Base-by-base conservation (phyloP, 1,140 invertebrate species). In the Yoshiicerus persimilis region DNA sequence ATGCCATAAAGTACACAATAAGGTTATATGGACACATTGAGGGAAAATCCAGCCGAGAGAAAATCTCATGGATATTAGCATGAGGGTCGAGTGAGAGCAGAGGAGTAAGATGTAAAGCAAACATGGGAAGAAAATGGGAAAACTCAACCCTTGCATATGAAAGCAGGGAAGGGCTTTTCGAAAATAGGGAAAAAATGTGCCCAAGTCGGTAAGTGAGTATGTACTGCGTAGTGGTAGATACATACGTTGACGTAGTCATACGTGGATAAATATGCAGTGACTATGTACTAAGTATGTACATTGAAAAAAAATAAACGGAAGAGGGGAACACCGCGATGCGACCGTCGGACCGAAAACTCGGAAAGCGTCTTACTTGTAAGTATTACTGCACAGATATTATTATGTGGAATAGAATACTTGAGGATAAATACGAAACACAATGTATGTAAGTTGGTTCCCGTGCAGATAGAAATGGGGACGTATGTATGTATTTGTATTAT, bases 301-400 rank as follows among this genome's bases (percentile, higher is more conserved):
- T 80, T 23, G 75, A 80, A 38, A 80, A 80, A 36, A 80, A 38
- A 80, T 80, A 80, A 80, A 32, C 75, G 75, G 75, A 80, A 80
- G 75, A 80, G 75, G 75, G 75, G 75, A 80, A 80, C 75, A 80
- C 75, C 75, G 75, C 75, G 75, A 80, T 34, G 75, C 75, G 75
- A 80, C 34, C 75, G 75, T 80, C 75, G 27, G 38, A 80, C 34
- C 75, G 75, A 80, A 80, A 80, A 80, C 34, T 34, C 75, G 8
- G 75, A 80, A 70, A 70, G 66, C 66, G 66, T 30, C 66, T 16
- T 70, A 30, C 10, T 27, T 66, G 27, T 70, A 70, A 10, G 13
- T 30, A 56, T 13, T 10, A 41, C 16, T 41, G 8, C 39, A 41
- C 9, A 41, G 39, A 41, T 41, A n/a, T n/a, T n/a, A n/a, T n/a